A percentile compares a stretch with the other conserved stretches of the same genome.
Conservation (phyloP, 1,140 invertebrate species). For the Cydia strobilella region DNA sequence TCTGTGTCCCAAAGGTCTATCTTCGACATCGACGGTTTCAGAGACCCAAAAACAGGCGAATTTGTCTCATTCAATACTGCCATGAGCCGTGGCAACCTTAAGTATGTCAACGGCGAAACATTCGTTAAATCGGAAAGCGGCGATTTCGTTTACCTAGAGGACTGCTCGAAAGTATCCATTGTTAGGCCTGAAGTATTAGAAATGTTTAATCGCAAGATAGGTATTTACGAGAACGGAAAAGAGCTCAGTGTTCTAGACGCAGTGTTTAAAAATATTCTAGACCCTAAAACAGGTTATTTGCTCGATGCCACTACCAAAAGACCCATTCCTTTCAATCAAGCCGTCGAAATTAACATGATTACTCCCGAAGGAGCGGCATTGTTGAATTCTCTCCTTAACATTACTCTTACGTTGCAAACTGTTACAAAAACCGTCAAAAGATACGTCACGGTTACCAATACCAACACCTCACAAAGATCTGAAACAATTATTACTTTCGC, state of each 20-base stretch:
- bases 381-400: constrained; percentile 90
- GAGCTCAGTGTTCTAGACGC: constrained; percentile 93
- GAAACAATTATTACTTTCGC: constrained; percentile 86
- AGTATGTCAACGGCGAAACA: constrained; percentile 86
- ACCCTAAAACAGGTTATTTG: constrained; percentile 92
- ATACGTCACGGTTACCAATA: constrained; percentile 88
- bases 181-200: constrained; percentile 90
- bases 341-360: constrained; percentile 91
- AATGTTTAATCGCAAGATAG: constrained; percentile 90
- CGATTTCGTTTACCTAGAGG: constrained; percentile 86
- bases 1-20: constrained; percentile 93
- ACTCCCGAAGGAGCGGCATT: constrained; percentile 92
- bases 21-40: constrained; percentile 95
- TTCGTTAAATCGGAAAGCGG: constrained; percentile 89
- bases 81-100: constrained; percentile 88
- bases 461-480: constrained; percentile 80
- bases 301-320: constrained; percentile 88
- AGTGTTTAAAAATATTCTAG: constrained; percentile 89
- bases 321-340: constrained; percentile 90
- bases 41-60: constrained; percentile 89
- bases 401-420: constrained; percentile 91
- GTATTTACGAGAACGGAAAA: constrained; percentile 86
- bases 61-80: constrained; percentile 94
- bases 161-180: constrained; percentile 84
- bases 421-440: constrained; percentile 90